These are phyloP conservation scores for Stramonita haemastoma DNA, from an alignment of 2,888 invertebrate species.

Conservation along the genomic window DNA sequence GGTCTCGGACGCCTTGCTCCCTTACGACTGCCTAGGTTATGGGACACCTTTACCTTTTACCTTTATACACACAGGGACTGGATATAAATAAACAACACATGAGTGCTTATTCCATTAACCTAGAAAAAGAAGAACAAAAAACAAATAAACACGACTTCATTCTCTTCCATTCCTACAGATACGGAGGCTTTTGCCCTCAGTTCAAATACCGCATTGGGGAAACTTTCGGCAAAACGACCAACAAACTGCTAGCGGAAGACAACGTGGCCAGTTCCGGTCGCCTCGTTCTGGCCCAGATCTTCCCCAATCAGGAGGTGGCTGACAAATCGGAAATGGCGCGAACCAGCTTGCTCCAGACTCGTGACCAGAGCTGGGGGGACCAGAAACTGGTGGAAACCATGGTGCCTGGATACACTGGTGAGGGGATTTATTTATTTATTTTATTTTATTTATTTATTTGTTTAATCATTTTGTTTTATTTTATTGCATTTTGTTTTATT, in stretches of 20 bases:
- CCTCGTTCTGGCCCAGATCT: constrained; percentile 64
- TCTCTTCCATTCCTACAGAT: constrained; percentile 46
- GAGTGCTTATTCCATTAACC: no score
- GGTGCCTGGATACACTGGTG: constrained; percentile 73
- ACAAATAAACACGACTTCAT: neutral
- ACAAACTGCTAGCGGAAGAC: constrained; percentile 58
- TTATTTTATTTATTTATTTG: no score
- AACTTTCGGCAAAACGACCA: constrained; percentile 71
- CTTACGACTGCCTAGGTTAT: no score
- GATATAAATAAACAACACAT: no score
- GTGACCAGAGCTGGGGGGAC: constrained; percentile 69
- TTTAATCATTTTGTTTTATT: no score
- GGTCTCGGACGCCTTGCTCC: no score
- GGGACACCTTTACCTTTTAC: no score
- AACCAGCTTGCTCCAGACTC: constrained; percentile 54
- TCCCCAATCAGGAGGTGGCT: constrained; percentile 46
- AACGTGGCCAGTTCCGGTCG: constrained; percentile 67
- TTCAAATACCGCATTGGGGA: constrained; percentile 73
- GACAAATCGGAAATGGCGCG: constrained; percentile 46
- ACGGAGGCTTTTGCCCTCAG: constrained; percentile 73
- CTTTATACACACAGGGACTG: no score
- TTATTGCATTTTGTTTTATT: no score
- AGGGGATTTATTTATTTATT: neutral
- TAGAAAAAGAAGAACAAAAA: neutral
- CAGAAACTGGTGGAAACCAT: constrained; percentile 69